Evolutionary conservation across 2,113 vertebrate genomes (phyloP), one percentile per base, ranked within the genome.

Genomic region (Hypomesus transpacificus): DNA sequence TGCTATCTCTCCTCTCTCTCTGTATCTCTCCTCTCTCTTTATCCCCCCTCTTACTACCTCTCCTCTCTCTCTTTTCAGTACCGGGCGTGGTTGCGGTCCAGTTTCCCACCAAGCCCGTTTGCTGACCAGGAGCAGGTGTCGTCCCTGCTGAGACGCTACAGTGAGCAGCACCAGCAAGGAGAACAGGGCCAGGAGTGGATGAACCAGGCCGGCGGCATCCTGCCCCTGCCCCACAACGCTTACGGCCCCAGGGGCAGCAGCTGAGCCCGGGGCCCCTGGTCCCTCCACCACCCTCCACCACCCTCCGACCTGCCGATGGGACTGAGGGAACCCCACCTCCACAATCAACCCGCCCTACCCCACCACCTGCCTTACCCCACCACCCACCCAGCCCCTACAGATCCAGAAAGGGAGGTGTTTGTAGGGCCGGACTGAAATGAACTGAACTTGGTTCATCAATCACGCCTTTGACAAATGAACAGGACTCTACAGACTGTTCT

Each of bases 121-220:
- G 87, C 88, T 54, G 94, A 97, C 77, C 89, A 93, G 85, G 92
- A 93, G 74, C 91, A 93, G 84, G 90, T 97, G 71, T 82, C 78
- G 8, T 68, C 67, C 1, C 85, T 96, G 80, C 84, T 96, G 71
- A 86, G 70, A 51, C 85, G 68, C 81, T 91, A 89, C 78, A 81
- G 85, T 2, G 90, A 93, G 78, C 84, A 87, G 73, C 87, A 84
- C 75, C 84, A 89, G 66, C 88, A 92, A 69, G 80, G 70, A 78
- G 70, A 71, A 66, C 59, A 75, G 31, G 88, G 90, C 6, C 18
- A 69, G 6, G 84, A 75, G 53, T 85, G 87, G 87, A 81, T 76
- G 14, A 66, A 9, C 9, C 82, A 72, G 16, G 20, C 84, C 0
- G 28, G 77, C 26, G 70, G 82, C 3, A 69, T 79, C 63, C 76